Conservation (phyloP, 1,140 invertebrate species). For the Drosophila micromelanica region DNA sequence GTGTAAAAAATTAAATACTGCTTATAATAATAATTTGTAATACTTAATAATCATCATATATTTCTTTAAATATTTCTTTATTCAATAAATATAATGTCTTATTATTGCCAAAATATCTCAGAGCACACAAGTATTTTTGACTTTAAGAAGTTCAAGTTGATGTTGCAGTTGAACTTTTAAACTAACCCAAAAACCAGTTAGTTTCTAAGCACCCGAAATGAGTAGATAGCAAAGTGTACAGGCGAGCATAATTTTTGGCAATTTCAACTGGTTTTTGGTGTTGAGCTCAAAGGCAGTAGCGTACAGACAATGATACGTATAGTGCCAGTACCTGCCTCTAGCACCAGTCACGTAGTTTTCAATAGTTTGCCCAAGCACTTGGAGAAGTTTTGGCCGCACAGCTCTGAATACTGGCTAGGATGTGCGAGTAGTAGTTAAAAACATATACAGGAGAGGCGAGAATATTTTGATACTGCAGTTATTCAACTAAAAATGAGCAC, state of each 20-base stretch:
- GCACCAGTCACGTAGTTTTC: conserved; percentile 59
- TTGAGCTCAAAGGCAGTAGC: conserved; percentile 22
- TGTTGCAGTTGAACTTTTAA: conserved; percentile 1
- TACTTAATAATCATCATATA: too few relatives aligned
- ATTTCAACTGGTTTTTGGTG: conserved; percentile 64
- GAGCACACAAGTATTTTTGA: too few relatives aligned
- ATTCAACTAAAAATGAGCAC: conserved; percentile 8
- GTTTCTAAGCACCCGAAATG: conserved; percentile 3
- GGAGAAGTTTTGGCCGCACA: conserved; percentile 48
- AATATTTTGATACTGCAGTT: conserved; percentile 14
- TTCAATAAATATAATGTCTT: too few relatives aligned
- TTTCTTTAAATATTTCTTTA: too few relatives aligned
- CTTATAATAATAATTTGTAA: too few relatives aligned
- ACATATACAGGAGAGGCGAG: too few relatives aligned
- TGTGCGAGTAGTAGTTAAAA: neutral
- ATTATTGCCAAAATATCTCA: too few relatives aligned
- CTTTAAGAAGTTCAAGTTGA: neutral
- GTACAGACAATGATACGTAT: conserved; percentile 70
- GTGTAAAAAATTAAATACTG: too few relatives aligned
- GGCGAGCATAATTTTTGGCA: conserved; percentile 59
- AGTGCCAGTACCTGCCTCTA: conserved; percentile 60
- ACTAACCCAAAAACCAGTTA: neutral
- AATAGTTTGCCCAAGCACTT: conserved; percentile 62
- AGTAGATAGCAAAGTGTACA: conserved; percentile 9
- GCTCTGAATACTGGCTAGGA: neutral